phyloP scores from a whole-genome alignment of 2,113 vertebrate genomes.

The Hyperoodon ampullatus region DNA sequence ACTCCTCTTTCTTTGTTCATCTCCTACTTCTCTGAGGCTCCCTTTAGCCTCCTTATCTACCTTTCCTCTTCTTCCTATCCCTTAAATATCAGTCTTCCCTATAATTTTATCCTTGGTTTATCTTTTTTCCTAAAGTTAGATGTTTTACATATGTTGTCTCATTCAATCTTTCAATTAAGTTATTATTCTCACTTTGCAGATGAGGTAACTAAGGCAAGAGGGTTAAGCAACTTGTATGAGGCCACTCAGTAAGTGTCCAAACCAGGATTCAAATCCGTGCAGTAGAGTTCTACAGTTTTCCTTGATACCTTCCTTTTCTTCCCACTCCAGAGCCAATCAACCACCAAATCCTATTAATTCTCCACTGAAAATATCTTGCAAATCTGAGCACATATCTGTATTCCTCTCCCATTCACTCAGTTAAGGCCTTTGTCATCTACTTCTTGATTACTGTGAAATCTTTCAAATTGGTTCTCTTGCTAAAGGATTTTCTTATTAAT shows the following conservation, averaged over 20 bases:
- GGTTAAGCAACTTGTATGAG: background rate
- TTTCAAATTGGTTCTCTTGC: conserved; percentile 10
- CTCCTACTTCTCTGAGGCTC: background rate
- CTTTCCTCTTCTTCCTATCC: background rate
- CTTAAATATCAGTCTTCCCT: background rate
- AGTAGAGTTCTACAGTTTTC: background rate
- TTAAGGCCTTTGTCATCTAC: background rate
- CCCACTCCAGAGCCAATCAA: background rate
- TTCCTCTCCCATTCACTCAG: background rate
- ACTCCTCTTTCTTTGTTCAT: background rate
- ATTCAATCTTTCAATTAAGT: conserved; percentile 35
- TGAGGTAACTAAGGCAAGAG: background rate
- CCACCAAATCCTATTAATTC: background rate
- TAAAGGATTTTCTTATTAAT: conserved; percentile 18
- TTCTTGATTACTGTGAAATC: background rate
- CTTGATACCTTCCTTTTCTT: background rate
- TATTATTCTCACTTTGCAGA: background rate
- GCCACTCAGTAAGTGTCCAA: background rate
- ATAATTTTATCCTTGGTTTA: background rate
- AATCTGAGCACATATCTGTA: background rate
- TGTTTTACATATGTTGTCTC: background rate
- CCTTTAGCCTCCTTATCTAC: background rate
- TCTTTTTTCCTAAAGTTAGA: background rate
- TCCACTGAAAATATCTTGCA: background rate
- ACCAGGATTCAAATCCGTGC: background rate